Evolutionary conservation across 2,888 invertebrate genomes (phyloP), one percentile per base, ranked within the genome.

Genomic region (Melipona bicolor): DNA sequence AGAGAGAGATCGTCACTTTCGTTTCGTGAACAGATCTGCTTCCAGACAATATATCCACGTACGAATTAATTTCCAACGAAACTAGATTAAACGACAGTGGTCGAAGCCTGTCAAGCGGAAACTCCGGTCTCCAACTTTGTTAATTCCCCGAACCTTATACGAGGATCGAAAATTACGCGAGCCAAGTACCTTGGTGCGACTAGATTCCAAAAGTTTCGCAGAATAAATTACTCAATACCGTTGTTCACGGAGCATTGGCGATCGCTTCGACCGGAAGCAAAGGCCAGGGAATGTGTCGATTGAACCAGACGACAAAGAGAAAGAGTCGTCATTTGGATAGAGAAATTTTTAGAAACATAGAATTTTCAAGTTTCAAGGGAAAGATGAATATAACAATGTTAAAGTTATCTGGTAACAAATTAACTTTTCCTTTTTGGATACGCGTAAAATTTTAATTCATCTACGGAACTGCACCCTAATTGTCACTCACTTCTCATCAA

Each of bases 121-220:
- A 17, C 13, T 17, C 61, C 27, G 36, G 17, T 65, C 32, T 71
- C 64, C 17, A 77, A 68, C 71, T 81, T 81, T n/a, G 71, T 81
- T 72, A 72, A 81, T 81, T 72, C 61, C 61, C n/a, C 62, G 52
- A 71, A 24, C 27, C 49, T 19, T 32, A 77, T 56, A 72, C 65
- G 69, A 49, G 77, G 19, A 68, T 36, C 71, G 67, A 67, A 32
- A 81, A 77, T 81, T 81, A 76, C 70, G 32, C 64, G 74, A 9
- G 43, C 17, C 11, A 21, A 54, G 74, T 56, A 43, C 43, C 54
- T 43, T 11, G 43, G 36, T 36, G 52, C 73, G 52, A 74, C 24
- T 64, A 52, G 52, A 67, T 75, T 67, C 43, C 43, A 13, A 65
- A 75, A 75, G 24, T 75, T 75, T 21, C 54, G 9, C 6, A 19